Conservation (phyloP, 1,140 invertebrate genomes). For the Trichonephila clavipes region DNA sequence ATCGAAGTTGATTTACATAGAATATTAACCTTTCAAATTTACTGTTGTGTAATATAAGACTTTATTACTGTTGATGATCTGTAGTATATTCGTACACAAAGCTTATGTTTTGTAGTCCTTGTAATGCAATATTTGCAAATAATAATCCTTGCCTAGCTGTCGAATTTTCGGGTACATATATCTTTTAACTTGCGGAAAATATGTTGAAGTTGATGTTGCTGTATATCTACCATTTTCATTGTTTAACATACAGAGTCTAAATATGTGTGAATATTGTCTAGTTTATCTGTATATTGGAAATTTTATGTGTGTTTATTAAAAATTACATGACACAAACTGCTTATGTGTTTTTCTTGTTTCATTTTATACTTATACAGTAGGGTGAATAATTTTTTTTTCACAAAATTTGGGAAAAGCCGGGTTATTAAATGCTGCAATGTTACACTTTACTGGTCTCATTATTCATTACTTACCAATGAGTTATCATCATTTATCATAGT, state of each 20-base stretch:
- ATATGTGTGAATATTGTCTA: conserved; percentile 63
- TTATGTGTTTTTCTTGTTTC: neutral
- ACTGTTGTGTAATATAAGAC: conserved; percentile 74
- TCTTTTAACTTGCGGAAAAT: conserved; percentile 13
- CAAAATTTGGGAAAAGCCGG: no score
- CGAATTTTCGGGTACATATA: neutral
- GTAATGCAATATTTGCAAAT: conserved; percentile 66
- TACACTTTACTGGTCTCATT: no score
- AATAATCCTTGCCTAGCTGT: conserved; percentile 13
- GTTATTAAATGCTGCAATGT: no score
- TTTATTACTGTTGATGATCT: conserved; percentile 65
- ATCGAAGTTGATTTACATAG: neutral
- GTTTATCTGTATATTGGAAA: conserved; percentile 44
- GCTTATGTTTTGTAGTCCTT: conserved; percentile 52
- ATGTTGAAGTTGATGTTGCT: conserved; percentile 43
- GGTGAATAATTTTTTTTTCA: no score
- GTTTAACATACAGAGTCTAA: conserved; percentile 60
- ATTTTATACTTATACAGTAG: neutral
- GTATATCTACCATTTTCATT: conserved; percentile 26
- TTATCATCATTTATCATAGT: no score
- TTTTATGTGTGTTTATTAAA: conserved; percentile 74
- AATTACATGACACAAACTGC: neutral
- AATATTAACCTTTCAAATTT: neutral
- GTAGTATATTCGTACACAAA: conserved; percentile 31
- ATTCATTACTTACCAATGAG: no score